Base-by-base conservation (phyloP, 2,797 vertebrate species). In the Anas bahamensis region DNA sequence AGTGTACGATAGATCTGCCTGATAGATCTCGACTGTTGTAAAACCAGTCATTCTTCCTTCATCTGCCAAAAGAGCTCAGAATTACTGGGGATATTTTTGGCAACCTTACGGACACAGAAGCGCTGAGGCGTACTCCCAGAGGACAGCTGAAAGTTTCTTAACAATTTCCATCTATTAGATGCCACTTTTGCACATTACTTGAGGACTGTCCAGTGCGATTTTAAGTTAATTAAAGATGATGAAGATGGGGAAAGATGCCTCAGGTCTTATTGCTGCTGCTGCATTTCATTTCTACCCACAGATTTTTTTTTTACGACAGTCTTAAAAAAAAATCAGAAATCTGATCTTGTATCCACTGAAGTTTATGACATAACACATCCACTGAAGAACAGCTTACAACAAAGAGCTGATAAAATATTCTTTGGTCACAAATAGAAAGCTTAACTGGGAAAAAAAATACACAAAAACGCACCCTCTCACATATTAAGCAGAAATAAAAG, bases 11-110 rank as follows among this genome's bases (percentile, higher is more conserved):
- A 96, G 89, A 95, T 94, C 89, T 92, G 88, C 95, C 91, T n/a
- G n/a, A n/a, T n/a, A n/a, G 94, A 96, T 95, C 95, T 71, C 89
- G 88, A 94, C 92, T 96, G 95, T 95, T 96, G 94, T 95, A 96
- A 96, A 95, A 92, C 95, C 88, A 95, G 93, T 94, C 95, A 95
- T 82, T 92, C 94, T 79, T 93, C 94, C 89, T 96, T 94, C 94
- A 93, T 95, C 88, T 95, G 95, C 91, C 94, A 96, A 56, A 95
- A 93, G 95, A 93, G 64, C 86, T 79, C 63, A 91, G 94, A 96
- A 92, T 94, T 96, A 91, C 87, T 41, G 42, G 74, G 88, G 95
- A 86, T 94, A 96, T 95, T 96, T 96, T 86, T 95, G 94, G 94
- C 94, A 95, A 64, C 33, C 71, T 86, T 70, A 79, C 83, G 83